Conservation (phyloP, 2,888 invertebrate species). For the Polylopha cassiicola region DNA sequence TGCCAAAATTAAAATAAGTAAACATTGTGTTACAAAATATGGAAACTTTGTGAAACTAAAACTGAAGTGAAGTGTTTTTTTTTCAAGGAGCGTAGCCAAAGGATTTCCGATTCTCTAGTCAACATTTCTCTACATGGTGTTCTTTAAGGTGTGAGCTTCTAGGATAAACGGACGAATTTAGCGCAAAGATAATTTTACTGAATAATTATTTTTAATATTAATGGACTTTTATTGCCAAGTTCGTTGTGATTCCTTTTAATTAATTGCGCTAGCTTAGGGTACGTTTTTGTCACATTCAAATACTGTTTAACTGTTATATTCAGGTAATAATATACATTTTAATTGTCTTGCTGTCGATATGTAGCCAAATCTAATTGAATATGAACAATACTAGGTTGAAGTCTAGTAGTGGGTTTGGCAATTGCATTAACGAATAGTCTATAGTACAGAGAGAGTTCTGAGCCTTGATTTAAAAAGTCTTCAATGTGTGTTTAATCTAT, state of each 20-base stretch:
- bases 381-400: constrained; percentile 19
- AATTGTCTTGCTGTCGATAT: constrained; percentile 5
- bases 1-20: constrained; percentile 34
- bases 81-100: no score
- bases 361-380: constrained; percentile 2
- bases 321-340: not conserved
- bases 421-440: constrained; percentile 21
- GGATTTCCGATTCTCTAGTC: constrained; percentile 39
- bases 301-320: no score
- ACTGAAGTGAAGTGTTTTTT: not conserved
- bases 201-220: constrained; percentile 23
- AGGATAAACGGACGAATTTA: constrained; percentile 59
- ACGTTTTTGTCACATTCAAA: no score
- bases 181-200: constrained; percentile 26
- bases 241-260: constrained; percentile 6
- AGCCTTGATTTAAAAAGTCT: constrained; percentile 42
- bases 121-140: constrained; percentile 43
- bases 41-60: no score
- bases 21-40: no score
- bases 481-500: constrained; percentile 34
- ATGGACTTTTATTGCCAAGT: constrained; percentile 17
- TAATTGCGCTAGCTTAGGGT: no score
- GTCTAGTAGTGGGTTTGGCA: constrained; percentile 24
- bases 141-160: constrained; percentile 65
- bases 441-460: constrained; percentile 38